Percentiles rank a stretch among this genome's conserved stretches.
phyloP scores from a whole-genome alignment of 2,113 vertebrate genomes.

The Tragulus kanchil region DNA sequence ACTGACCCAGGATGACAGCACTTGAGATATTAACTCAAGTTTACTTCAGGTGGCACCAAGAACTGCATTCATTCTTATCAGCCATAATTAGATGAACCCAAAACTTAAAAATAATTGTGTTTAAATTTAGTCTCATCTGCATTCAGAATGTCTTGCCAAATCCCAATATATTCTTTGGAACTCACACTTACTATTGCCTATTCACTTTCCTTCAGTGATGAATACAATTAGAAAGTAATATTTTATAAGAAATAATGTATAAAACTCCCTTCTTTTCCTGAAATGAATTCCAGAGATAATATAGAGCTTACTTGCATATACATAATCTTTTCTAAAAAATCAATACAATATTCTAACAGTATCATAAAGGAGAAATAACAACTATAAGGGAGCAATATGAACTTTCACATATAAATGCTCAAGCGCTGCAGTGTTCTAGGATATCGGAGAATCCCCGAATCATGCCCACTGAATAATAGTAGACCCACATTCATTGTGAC shows the following conservation, averaged over 20 bases:
- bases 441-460: neutral
- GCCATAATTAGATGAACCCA: neutral
- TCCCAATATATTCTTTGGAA: slow-evolving; percentile 33
- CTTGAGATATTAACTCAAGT: slow-evolving; percentile 10
- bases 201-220: slow-evolving; percentile 15
- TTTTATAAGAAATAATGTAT: slow-evolving; percentile 46
- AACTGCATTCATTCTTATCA: neutral
- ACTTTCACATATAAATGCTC: neutral
- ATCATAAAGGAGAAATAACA: neutral
- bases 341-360: neutral
- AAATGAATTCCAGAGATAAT: slow-evolving; percentile 14
- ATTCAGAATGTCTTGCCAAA: slow-evolving; percentile 18
- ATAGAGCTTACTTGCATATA: neutral
- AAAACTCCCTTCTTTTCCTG: neutral
- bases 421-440: neutral
- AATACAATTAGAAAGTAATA: slow-evolving; percentile 37
- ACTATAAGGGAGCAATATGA: neutral
- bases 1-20: neutral
- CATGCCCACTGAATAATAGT: neutral
- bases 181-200: slow-evolving; percentile 30
- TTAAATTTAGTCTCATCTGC: slow-evolving; percentile 61
- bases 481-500: neutral
- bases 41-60: neutral
- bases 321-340: neutral
- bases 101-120: slow-evolving; percentile 28